Conservation (phyloP, 2,797 vertebrate species). For the Ataeniobius toweri region DNA sequence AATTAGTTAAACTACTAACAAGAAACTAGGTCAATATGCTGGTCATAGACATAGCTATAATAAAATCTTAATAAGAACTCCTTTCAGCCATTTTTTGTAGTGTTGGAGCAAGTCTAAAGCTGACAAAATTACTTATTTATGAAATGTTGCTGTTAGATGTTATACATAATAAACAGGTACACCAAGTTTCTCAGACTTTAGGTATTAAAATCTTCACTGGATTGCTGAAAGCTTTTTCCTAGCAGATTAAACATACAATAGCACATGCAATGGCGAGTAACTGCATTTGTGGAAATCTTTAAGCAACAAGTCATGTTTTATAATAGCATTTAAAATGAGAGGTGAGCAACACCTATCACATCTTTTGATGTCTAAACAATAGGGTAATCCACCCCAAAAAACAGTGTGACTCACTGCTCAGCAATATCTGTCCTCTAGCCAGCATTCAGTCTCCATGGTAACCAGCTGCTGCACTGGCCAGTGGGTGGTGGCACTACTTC, state of each 20-base stretch:
- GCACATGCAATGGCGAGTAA: neutral
- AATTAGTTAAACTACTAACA: neutral
- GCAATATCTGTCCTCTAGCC: neutral
- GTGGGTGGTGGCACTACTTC: neutral
- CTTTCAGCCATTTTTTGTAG: neutral
- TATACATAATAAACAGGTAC: constrained; percentile 4
- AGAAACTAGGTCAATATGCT: neutral
- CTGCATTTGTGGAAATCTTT: neutral
- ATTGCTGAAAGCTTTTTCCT: neutral
- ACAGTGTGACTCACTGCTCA: neutral
- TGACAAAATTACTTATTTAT: neutral
- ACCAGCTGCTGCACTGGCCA: neutral
- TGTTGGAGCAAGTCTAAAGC: neutral
- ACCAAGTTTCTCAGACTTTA: neutral
- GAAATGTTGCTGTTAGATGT: neutral
- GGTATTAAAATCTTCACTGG: neutral
- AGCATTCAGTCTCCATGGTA: neutral
- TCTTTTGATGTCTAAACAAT: neutral
- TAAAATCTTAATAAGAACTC: neutral
- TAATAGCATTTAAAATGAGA: neutral
- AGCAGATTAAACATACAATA: neutral
- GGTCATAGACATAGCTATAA: neutral
- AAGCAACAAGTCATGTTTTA: neutral
- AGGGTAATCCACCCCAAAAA: neutral
- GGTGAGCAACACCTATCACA: neutral